Conservation (phyloP, 1,140 invertebrate genomes). For the Eciton burchellii region DNA sequence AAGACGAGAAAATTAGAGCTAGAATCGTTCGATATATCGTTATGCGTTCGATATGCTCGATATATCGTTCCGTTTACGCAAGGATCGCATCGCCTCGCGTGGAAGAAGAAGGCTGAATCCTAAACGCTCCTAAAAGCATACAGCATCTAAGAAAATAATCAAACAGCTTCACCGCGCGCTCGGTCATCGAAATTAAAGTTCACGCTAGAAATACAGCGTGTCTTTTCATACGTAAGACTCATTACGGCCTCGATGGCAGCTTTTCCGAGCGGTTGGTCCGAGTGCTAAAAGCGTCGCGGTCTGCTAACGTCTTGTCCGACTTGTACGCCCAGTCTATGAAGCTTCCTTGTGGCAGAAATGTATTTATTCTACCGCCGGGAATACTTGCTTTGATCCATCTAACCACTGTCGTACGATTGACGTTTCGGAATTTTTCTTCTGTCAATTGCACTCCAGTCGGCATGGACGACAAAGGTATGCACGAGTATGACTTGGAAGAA, state of each 20-base stretch:
- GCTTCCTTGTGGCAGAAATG: conserved; percentile 64
- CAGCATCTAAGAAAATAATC: neutral
- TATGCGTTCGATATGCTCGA: no score
- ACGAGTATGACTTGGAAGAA: neutral
- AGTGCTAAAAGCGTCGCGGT: conserved; percentile 51
- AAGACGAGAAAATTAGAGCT: no score
- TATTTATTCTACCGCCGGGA: conserved; percentile 68
- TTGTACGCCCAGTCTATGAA: conserved; percentile 62
- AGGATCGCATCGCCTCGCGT: no score
- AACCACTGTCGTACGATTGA: conserved; percentile 51
- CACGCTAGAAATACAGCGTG: neutral
- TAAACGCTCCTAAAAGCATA: neutral
- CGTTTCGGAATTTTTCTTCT: conserved; percentile 56
- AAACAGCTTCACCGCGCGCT: neutral
- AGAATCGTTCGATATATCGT: no score
- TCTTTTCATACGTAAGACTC: neutral
- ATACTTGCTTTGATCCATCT: conserved; percentile 72
- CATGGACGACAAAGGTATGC: conserved; percentile 74
- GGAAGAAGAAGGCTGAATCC: no score
- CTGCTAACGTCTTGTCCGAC: conserved; percentile 26
- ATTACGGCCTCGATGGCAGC: neutral
- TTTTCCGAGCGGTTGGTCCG: conserved; percentile 4
- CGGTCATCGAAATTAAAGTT: neutral
- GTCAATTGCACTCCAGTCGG: conserved; percentile 67
- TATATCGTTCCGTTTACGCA: neutral